phyloP scores from a whole-genome alignment of 2,797 vertebrate species.

The Adrianichthys oophorus region DNA sequence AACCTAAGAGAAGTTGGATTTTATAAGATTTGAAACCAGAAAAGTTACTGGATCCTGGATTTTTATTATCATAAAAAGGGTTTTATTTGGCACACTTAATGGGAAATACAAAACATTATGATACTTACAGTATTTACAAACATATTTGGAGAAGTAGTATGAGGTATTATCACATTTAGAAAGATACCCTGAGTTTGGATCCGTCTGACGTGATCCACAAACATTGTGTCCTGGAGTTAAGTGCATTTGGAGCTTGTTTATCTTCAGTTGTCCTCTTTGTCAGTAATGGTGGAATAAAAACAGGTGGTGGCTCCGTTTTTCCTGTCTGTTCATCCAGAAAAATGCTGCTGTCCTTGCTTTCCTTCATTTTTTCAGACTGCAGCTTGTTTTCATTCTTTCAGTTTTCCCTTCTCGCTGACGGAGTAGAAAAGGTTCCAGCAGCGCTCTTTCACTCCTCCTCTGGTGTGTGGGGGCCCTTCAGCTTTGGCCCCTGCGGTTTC shows the following conservation, averaged over 20 bases:
- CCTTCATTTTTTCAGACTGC: constrained; percentile 31
- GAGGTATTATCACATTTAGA: constrained; percentile 21
- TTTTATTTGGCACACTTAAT: constrained; percentile 23
- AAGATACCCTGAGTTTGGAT: constrained; percentile 23
- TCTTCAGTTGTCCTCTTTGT: constrained; percentile 8
- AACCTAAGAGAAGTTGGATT: too few species aligned
- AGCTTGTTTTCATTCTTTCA: neutral
- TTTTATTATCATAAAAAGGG: neutral
- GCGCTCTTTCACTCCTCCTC: neutral
- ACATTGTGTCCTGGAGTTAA: constrained; percentile 30
- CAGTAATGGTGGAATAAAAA: constrained; percentile 18
- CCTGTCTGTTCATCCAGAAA: constrained; percentile 16
- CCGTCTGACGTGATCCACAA: constrained; percentile 5
- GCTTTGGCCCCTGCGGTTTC: too few species aligned
- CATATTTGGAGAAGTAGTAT: constrained; percentile 31
- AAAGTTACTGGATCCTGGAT: too few species aligned
- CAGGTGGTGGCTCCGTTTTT: neutral
- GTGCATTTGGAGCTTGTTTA: constrained; percentile 27
- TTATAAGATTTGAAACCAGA: too few species aligned
- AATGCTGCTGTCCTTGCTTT: constrained; percentile 37
- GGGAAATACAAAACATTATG: neutral
- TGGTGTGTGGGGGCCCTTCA: too few species aligned
- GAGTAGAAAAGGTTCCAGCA: neutral
- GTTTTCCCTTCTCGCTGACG: neutral
- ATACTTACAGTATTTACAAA: constrained; percentile 32